Conservation (phyloP, 2,797 vertebrate genomes). For the Hapalemur alaotrensis region DNA sequence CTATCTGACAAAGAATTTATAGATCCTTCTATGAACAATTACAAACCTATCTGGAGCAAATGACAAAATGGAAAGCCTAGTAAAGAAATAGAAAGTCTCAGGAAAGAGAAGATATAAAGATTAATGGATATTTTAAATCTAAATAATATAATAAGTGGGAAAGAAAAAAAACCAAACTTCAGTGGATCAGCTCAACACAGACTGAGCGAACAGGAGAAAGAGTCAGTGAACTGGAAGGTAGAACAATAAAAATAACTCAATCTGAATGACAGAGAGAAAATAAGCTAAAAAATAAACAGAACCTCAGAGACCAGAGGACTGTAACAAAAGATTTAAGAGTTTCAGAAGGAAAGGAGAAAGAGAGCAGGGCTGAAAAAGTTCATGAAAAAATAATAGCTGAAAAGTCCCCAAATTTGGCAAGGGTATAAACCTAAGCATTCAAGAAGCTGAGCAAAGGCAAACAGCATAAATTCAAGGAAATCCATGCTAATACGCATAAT, state of each 20-base stretch:
- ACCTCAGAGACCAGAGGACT: too few relatives aligned
- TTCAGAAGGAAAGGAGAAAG: neutral
- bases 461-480: neutral
- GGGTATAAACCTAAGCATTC: neutral
- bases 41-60: neutral
- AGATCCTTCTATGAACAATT: neutral
- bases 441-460: neutral
- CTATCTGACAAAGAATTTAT: neutral
- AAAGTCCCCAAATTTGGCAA: neutral
- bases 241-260: neutral
- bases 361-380: neutral
- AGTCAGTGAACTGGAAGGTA: neutral
- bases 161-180: neutral
- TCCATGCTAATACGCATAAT: neutral
- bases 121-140: neutral
- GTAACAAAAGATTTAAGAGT: neutral
- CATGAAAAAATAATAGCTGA: neutral
- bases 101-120: neutral
- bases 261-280: neutral
- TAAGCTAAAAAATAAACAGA: neutral
- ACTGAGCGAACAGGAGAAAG: neutral
- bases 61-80: neutral
- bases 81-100: neutral
- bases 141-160: neutral
- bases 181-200: neutral